phyloP scores from a whole-genome alignment of 2,797 vertebrate genomes.

The Saxicola maurus region DNA sequence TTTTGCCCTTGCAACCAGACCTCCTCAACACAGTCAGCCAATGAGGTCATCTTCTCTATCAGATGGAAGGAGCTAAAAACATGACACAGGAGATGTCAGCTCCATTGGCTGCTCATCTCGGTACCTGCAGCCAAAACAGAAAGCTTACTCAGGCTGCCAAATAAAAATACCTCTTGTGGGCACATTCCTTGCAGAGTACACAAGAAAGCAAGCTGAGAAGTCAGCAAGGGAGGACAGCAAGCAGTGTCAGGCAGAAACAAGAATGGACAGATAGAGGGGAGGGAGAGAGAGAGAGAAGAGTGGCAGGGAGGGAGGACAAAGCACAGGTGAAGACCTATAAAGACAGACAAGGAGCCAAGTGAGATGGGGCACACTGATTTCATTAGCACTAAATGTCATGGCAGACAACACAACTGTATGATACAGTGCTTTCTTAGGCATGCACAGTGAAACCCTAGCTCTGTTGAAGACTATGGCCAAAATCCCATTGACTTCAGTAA shows the following conservation, averaged over 20 bases:
- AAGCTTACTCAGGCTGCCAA: conserved; percentile 30
- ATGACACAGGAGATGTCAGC: conserved; percentile 30
- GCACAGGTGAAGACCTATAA: not conserved
- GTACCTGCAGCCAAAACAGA: conserved; percentile 56
- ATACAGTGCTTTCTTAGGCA: not conserved
- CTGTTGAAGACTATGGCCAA: not conserved
- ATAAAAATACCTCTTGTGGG: conserved; percentile 49
- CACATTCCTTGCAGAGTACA: conserved; percentile 22
- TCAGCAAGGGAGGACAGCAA: not conserved
- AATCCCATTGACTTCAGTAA: conserved; percentile 38
- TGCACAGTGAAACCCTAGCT: not conserved
- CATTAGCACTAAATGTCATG: not conserved
- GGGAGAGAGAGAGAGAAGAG: not conserved
- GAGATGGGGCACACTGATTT: not conserved
- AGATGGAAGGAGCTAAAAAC: conserved; percentile 49
- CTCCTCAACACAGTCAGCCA: not conserved
- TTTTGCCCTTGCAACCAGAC: conserved; percentile 39
- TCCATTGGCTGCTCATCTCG: conserved; percentile 35
- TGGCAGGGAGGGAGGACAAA: not conserved
- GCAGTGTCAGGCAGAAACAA: not conserved
- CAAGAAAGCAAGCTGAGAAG: not conserved
- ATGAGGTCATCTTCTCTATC: conserved; percentile 46
- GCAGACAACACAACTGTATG: not conserved
- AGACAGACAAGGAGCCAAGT: not conserved
- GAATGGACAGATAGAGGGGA: not conserved